Evolutionary conservation across 2,888 invertebrate species (phyloP), one percentile per base, ranked within the genome.

Genomic region (Dorcus parallelipipedus): DNA sequence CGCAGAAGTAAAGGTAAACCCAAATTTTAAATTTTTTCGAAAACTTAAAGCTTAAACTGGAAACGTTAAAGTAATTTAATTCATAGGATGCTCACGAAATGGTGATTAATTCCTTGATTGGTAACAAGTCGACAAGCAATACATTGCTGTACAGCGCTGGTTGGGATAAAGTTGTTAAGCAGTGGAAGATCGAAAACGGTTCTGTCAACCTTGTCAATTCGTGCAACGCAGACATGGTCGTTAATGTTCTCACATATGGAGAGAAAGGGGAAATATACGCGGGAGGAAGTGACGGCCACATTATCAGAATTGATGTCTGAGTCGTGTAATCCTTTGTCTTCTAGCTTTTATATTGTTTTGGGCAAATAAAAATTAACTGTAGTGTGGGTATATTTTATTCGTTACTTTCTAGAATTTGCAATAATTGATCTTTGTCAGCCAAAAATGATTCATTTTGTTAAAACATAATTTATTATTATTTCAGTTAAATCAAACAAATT

Each of bases 261-360:
- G 70, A 70, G 9, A 61, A 67, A n/a, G 69, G 69, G 9, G 62
- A 68, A 43, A 53, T 80, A 6, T 86, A 83, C 78, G 83, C 83
- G 0, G 85, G 81, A 1, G 84, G 85, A 8, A 80, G 83, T 77
- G 84, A 85, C 63, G 86, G 86, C 9, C 75, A 73, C 56, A 73
- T 85, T 38, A 66, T 69, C 8, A 64, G 72, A 54, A 58, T 74
- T 47, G 67, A 70, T 48, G 62, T 64, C n/a, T 53, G 26, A 33
- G 26, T 33, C 26, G 7, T 33, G 26, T 4, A 33, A 33, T 6
- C 26, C 1, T 33, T 33, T 2, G 43, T 43, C 1, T 20, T 17
- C 9, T 9, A 14, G 42, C 42, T 17, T 42, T 42, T 42, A 14
- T 42, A 17, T 42, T 4, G 1, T 7, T 42, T 14, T 42, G 17